Percentiles rank a stretch among this genome's conserved stretches.
Evolutionary conservation across 1,140 invertebrate species (phyloP).

Genomic region (Solenopsis fugax): DNA sequence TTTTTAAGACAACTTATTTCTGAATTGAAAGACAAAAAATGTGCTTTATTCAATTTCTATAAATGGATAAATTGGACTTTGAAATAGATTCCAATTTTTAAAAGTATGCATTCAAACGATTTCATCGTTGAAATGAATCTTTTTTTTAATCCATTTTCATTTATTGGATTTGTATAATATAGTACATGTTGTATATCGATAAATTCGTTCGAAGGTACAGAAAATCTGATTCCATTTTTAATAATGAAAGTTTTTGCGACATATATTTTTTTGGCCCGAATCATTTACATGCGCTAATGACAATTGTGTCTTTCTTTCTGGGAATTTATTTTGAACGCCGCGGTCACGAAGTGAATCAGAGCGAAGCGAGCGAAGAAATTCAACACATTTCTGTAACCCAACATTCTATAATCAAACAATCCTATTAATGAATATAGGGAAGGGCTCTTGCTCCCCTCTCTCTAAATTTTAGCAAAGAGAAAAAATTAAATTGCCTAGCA

Average conservation of each 20-base stretch:
- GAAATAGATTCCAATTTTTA: too few species aligned
- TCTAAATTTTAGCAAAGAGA: too few species aligned
- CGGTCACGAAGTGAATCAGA: slow-evolving; percentile 38
- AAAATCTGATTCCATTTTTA: slow-evolving; percentile 38
- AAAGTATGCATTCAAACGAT: too few species aligned
- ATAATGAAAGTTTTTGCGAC: slow-evolving; percentile 16
- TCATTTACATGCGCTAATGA: slow-evolving; percentile 40
- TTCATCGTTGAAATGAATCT: too few species aligned
- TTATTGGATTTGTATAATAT: not conserved
- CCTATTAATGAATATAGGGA: not conserved
- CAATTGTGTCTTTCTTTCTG: not conserved
- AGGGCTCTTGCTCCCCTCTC: too few species aligned
- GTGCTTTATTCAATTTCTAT: too few species aligned
- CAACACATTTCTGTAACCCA: slow-evolving; percentile 23
- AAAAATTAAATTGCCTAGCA: too few species aligned
- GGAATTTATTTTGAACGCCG: slow-evolving; percentile 43
- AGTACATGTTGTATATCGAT: not conserved
- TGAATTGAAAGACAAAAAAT: too few species aligned
- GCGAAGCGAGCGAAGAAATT: slow-evolving; percentile 57
- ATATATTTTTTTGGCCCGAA: slow-evolving; percentile 9
- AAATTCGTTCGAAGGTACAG: not conserved
- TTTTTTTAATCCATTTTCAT: too few species aligned
- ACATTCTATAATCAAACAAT: not conserved
- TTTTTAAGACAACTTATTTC: too few species aligned
- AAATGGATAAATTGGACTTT: too few species aligned